Evolutionary conservation across 2,113 vertebrate species (phyloP), one percentile per base, ranked within the genome.

Genomic region (Collichthys lucidus): DNA sequence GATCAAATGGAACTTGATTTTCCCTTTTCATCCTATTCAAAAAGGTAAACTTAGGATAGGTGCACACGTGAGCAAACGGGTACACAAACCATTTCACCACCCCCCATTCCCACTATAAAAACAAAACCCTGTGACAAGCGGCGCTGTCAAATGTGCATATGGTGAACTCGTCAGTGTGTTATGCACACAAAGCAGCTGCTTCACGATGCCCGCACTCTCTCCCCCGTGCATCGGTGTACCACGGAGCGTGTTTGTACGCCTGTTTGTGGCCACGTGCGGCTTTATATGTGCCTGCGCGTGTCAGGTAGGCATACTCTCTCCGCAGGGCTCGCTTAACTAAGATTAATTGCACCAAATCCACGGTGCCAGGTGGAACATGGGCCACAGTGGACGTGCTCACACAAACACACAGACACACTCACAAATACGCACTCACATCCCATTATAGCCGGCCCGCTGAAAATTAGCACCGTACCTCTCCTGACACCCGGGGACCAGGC

Each of bases 271-370:
- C 29, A 1, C 1, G 64, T 24, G 29, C n/a, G 73, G 20, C 50
- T 80, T 42, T 86, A 57, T 80, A 40, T 40, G 82, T 82, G 60
- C 69, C 3, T 52, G 83, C 66, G 46, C 35, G 49, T 72, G 71
- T 55, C 24, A 61, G 52, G 61, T 46, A 87, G 85, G 83, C 83
- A 80, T n/a, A 67, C 81, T 82, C 84, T 82, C 84, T 84, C 88
- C 17, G 47, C 84, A 74, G 89, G 87, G 70, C 88, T 92, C 74
- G 84, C 90, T 91, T 92, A 94, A 94, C 91, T 86, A 91, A 93
- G 91, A 94, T 93, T 92, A 94, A 93, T 94, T 93, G 89, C 91
- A 88, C 83, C 92, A 89, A 89, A 93, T 91, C 88, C 91, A 90
- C 87, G 90, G 91, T 91, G 90, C 93, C 93, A 94, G 92, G 92